These are phyloP conservation scores for Drymonia ruficornis DNA, from an alignment of 2,888 invertebrate species.

Conservation along the genomic window DNA sequence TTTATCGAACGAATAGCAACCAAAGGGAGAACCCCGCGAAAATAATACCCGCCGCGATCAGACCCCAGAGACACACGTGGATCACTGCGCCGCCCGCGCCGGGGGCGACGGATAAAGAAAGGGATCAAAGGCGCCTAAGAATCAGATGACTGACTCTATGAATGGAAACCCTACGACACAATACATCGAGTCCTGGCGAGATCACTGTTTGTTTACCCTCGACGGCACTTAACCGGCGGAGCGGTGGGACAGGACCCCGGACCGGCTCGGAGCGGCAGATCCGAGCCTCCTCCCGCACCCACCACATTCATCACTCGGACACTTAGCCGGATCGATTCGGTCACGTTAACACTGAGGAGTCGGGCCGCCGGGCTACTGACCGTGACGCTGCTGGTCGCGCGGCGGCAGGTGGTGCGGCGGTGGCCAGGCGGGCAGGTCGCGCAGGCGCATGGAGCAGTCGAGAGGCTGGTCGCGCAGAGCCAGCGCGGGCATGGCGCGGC, in stretches of 20 bases:
- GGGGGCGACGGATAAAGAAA: constrained; percentile 28
- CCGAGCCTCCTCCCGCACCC: constrained; percentile 3
- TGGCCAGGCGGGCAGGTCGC: constrained; percentile 74
- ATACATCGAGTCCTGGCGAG: constrained; percentile 13
- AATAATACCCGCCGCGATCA: constrained; percentile 38
- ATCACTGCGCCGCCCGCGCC: too few species aligned
- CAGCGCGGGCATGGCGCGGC: constrained; percentile 87
- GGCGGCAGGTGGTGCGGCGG: constrained; percentile 62
- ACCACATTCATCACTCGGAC: constrained; percentile 10
- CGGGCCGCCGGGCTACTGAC: constrained; percentile 56
- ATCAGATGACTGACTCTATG: constrained; percentile 19
- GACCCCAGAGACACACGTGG: constrained; percentile 36
- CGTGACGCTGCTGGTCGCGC: constrained; percentile 57
- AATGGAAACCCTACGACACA: constrained; percentile 24
- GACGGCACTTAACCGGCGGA: constrained; percentile 4
- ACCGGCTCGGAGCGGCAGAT: constrained; percentile 6
- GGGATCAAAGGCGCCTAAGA: constrained; percentile 28
- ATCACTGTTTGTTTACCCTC: constrained; percentile 29
- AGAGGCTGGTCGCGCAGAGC: constrained; percentile 87
- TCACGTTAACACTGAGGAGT: constrained; percentile 11
- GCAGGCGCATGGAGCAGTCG: constrained; percentile 89
- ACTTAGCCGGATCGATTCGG: constrained; percentile 7
- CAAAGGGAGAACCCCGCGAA: constrained; percentile 41
- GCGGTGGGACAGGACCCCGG: neutral
- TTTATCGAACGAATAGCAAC: constrained; percentile 37